These are phyloP conservation scores for Metallyticus violacea DNA, from an alignment of 2,888 invertebrate species.

Conservation along the genomic window DNA sequence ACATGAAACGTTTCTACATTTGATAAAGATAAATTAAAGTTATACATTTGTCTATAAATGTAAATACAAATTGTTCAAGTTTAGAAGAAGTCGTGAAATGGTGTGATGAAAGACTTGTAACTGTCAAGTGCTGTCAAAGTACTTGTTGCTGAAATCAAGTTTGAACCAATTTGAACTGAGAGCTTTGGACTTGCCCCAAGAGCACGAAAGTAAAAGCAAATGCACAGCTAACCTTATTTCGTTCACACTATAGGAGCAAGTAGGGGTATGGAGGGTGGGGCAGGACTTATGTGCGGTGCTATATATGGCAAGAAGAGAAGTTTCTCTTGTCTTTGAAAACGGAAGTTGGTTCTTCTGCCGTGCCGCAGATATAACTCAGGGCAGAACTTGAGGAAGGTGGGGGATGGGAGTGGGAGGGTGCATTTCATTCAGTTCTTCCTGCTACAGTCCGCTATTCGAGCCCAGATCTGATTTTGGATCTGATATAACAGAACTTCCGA, in stretches of 20 bases:
- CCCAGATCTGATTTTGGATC: no score
- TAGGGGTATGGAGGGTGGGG: no score
- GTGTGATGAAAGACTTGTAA: no score
- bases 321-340: background rate
- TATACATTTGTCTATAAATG: no score
- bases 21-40: no score
- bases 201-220: background rate
- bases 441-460: background rate
- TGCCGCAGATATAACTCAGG: background rate
- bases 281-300: background rate
- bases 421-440: background rate
- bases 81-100: no score
- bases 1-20: no score
- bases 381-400: background rate
- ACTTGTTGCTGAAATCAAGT: no score
- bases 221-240: background rate
- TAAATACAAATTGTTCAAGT: no score
- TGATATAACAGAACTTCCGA: no score
- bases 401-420: background rate
- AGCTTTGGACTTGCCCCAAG: background rate
- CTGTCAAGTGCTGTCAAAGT: no score
- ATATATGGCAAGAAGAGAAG: background rate
- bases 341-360: background rate
- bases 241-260: background rate
- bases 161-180: background rate